Evolutionary conservation across 2,797 vertebrate genomes (phyloP), one percentile per base, ranked within the genome.

Genomic region (Erpetoichthys calabaricus): DNA sequence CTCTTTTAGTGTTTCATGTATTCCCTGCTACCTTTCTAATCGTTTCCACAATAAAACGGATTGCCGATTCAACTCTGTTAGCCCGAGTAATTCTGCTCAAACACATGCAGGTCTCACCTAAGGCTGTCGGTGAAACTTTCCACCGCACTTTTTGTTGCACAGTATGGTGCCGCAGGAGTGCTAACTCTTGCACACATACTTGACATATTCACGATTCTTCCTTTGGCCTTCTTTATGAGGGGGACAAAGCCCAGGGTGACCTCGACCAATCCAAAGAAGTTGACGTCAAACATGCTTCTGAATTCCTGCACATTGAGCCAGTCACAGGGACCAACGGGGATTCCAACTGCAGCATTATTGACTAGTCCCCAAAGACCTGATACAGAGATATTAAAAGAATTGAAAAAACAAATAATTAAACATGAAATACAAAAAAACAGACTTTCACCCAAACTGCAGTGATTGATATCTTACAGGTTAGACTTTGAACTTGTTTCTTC

Each of bases 351-450:
- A 0, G 85, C 84, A 1, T 87, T 86, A 71, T 87, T 86, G 55
- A 87, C 81, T 0, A 87, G 69, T 4, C 77, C 82, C 85, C 85
- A 87, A 2, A 87, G 65, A 41, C 85, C 85, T 87, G 43, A 25
- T 25, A 25, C 25, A 25, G 25, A 25, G 25, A 2, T 25, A 25
- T 25, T 25, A 25, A 25, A 25, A 25, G 25, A 25, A 25, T 2
- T 25, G 25, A 25, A 25, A 25, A 25, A 25, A 25, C 25, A 25
- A 25, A 25, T 25, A 25, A 25, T 25, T 25, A 25, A 25, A 25
- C 25, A 25, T 25, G 25, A 25, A 25, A 25, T 25, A 25, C 25
- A 25, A 25, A 25, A 25, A 25, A 25, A 25, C 25, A 25, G 25
- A 25, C 25, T 25, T 25, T 25, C 2, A 25, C 25, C 25, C 25